phyloP scores from a whole-genome alignment of 2,888 invertebrate species.

The Pollenia angustigena region DNA sequence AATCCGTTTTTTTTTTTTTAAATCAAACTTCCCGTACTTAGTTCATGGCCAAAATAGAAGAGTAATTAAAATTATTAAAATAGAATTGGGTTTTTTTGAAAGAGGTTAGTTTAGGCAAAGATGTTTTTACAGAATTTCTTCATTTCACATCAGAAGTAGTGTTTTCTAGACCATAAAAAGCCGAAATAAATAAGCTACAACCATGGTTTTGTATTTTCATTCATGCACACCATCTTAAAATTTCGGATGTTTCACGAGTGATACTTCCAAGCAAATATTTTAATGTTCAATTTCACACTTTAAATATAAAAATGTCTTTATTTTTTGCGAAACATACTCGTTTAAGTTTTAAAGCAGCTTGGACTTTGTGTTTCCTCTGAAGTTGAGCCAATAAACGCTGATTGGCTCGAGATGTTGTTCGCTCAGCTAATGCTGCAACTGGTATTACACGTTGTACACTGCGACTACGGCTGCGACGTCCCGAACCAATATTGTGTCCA shows the following conservation, averaged over 20 bases:
- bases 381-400: constrained; percentile 82
- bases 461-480: constrained; percentile 77
- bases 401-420: constrained; percentile 79
- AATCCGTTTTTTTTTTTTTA: not conserved
- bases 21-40: not conserved
- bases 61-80: constrained; percentile 39
- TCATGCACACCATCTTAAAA: constrained; percentile 30
- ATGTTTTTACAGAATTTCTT: constrained; percentile 36
- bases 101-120: constrained; percentile 51
- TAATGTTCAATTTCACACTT: not conserved
- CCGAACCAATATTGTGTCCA: constrained; percentile 26
- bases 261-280: constrained; percentile 3
- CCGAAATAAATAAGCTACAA: constrained; percentile 7
- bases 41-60: constrained; percentile 15
- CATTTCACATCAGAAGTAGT: constrained; percentile 33
- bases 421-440: constrained; percentile 64
- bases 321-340: constrained; percentile 82
- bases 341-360: constrained; percentile 83
- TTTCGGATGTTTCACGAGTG: constrained; percentile 52
- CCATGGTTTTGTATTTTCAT: not conserved
- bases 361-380: constrained; percentile 82
- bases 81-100: constrained; percentile 69
- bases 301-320: constrained; percentile 16
- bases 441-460: constrained; percentile 76
- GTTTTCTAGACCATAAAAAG: not conserved